Percentiles rank a stretch among this genome's conserved stretches.
Evolutionary conservation across 2,113 vertebrate genomes (phyloP).

Genomic region (Forbesichthys papilliferus): DNA sequence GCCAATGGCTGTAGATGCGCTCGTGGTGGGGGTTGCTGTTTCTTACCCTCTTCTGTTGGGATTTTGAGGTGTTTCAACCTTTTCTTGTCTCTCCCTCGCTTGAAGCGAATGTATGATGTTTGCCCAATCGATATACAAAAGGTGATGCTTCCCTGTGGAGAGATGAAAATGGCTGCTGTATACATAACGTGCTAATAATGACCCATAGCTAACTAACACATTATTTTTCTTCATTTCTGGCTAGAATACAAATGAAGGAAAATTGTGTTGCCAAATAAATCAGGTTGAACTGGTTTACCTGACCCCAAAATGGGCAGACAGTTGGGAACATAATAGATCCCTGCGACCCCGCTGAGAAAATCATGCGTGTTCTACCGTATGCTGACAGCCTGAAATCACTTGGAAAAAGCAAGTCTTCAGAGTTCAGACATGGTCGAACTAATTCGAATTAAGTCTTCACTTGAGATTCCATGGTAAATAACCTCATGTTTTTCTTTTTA

Average conservation of each 20-base stretch:
- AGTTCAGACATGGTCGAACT: neutral
- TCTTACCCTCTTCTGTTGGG: conserved; percentile 11
- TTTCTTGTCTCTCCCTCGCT: conserved; percentile 7
- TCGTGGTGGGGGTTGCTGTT: neutral
- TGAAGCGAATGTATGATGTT: no score
- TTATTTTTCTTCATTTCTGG: neutral
- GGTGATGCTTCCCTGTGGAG: no score
- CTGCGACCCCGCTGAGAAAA: neutral
- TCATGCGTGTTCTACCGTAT: neutral
- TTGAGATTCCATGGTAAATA: no score
- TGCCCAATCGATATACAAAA: no score
- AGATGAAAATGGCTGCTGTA: no score
- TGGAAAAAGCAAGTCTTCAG: no score
- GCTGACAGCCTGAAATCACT: neutral
- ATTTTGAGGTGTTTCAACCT: conserved; percentile 20
- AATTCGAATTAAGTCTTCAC: no score
- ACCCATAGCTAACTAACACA: neutral
- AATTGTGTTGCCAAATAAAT: neutral
- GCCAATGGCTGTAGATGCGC: neutral
- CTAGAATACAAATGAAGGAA: neutral
- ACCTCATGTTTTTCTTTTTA: no score
- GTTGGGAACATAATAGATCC: neutral
- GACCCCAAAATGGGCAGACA: neutral
- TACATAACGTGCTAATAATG: no score
- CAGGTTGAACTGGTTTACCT: neutral